phyloP scores from a whole-genome alignment of 2,797 vertebrate genomes.

The Artibeus jamaicensis region DNA sequence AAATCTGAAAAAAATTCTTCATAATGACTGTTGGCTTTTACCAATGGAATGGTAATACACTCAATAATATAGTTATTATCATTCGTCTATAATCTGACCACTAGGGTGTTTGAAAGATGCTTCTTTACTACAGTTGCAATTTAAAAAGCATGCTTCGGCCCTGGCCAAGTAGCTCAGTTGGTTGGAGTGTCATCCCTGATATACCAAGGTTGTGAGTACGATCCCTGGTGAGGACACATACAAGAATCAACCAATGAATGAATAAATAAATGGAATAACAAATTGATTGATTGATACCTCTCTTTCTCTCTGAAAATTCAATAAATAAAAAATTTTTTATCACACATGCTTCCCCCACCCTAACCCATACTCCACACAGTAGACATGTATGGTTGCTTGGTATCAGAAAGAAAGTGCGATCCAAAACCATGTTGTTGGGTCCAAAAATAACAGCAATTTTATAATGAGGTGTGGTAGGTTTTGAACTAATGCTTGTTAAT shows the following conservation, averaged over 20 bases:
- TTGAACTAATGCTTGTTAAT: conserved; percentile 23
- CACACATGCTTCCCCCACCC: not conserved
- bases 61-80: not conserved
- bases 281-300: not conserved
- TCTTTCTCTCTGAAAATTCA: not conserved
- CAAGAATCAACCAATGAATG: not conserved
- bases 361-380: not conserved
- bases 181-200: too few relatives aligned
- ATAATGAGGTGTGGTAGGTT: not conserved
- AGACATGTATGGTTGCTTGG: not conserved
- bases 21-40: conserved; percentile 6
- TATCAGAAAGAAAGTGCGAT: conserved; percentile 27
- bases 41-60: not conserved
- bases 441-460: not conserved
- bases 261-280: not conserved
- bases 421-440: not conserved
- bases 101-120: conserved; percentile 8
- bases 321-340: not conserved
- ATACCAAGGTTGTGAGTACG: not conserved
- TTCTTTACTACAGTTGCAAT: not conserved
- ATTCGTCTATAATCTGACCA: not conserved
- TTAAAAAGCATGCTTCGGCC: not conserved
- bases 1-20: conserved; percentile 1
- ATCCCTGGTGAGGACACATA: not conserved
- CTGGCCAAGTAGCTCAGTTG: not conserved